Percentiles rank a stretch among this genome's conserved stretches.
These are phyloP conservation scores for Psittacara wagleri DNA, from an alignment of 2,113 vertebrate genomes.

Conservation along the genomic window DNA sequence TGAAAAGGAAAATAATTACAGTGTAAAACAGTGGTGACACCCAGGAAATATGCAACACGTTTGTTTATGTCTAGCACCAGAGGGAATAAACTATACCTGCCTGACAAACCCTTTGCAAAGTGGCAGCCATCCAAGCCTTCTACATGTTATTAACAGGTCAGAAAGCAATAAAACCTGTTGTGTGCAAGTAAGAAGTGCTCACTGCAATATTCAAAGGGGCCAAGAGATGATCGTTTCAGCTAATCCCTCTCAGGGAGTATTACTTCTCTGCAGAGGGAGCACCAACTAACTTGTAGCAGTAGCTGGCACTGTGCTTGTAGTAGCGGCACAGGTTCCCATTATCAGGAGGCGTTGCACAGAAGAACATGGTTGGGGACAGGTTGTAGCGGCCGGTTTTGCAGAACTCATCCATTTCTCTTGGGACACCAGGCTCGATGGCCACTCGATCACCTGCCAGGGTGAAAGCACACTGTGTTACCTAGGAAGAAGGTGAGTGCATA, in stretches of 20 bases:
- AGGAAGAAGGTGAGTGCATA: neutral
- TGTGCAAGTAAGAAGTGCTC: neutral
- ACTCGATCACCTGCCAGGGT: slow-evolving; percentile 87
- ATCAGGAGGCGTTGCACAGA: slow-evolving; percentile 93
- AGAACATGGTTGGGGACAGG: slow-evolving; percentile 90
- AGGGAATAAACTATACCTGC: neutral
- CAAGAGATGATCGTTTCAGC: neutral
- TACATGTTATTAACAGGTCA: neutral
- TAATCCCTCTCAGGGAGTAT: neutral
- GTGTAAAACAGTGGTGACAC: neutral
- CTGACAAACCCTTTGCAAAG: neutral
- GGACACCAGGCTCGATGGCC: slow-evolving; percentile 90
- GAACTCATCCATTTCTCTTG: slow-evolving; percentile 87
- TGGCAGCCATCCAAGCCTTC: neutral
- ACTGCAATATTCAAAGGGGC: neutral
- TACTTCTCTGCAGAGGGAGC: neutral
- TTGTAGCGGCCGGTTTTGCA: slow-evolving; percentile 92
- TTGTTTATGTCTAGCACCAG: neutral
- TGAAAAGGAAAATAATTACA: neutral
- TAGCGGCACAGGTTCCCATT: slow-evolving; percentile 90
- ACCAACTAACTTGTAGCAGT: slow-evolving; percentile 93
- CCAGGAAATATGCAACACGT: neutral
- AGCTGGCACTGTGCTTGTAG: slow-evolving; percentile 89
- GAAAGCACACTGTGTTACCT: neutral
- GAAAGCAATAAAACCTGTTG: neutral